Evolutionary conservation across 2,797 vertebrate species (phyloP).

Genomic region (Sebastes ruberrimus): DNA sequence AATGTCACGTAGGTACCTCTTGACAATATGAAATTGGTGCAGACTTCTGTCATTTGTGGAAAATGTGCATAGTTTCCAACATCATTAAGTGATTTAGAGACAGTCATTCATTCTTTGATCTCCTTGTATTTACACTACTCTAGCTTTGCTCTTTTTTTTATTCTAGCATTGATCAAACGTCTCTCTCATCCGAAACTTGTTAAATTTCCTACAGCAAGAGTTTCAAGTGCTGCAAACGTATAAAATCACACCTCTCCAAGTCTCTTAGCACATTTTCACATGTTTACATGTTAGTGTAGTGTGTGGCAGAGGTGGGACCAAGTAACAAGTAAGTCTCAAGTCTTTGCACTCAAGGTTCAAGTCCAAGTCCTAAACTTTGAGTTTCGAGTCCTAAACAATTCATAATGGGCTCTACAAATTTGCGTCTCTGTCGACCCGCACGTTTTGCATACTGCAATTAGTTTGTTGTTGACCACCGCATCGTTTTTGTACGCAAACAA

Average conservation of each 20-base stretch:
- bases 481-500: too few species aligned
- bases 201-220: background rate
- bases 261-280: rapidly evolving
- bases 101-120: background rate
- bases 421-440: too few species aligned
- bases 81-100: background rate
- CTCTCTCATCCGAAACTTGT: background rate
- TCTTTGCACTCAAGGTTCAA: too few species aligned
- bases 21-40: background rate
- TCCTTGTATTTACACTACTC: background rate
- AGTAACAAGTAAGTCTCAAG: too few species aligned
- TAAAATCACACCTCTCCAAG: background rate
- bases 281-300: background rate
- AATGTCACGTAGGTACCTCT: background rate
- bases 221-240: background rate
- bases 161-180: background rate
- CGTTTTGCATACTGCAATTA: too few species aligned
- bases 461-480: too few species aligned
- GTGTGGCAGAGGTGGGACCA: too few species aligned
- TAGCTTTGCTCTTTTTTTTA: slow-evolving; percentile 3
- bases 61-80: background rate
- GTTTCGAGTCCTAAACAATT: too few species aligned
- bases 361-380: too few species aligned
- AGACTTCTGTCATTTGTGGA: background rate
- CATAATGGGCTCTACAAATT: too few species aligned